phyloP scores from a whole-genome alignment of 2,888 invertebrate species.

The Synergus laeviventris region DNA sequence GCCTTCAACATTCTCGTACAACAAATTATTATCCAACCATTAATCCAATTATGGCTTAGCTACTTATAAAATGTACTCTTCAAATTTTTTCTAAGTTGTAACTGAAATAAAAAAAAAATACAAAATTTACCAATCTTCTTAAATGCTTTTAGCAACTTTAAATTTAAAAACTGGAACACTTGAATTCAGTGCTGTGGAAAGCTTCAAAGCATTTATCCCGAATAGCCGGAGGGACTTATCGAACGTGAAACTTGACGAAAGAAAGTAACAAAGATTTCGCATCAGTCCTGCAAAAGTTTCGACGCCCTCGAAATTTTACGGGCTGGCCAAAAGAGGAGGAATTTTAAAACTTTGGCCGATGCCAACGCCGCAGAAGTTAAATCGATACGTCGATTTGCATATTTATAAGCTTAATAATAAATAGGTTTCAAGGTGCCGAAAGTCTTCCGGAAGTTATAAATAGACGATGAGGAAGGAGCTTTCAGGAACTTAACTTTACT shows the following conservation, averaged over 20 bases:
- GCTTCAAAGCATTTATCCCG: conserved; percentile 30
- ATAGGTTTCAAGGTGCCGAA: conserved; percentile 46
- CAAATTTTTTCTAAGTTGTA: no score
- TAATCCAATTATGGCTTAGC: background rate
- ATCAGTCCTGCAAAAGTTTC: conserved; percentile 50
- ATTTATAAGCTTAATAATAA: conserved; percentile 63
- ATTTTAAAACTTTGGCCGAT: conserved; percentile 49
- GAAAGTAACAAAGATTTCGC: conserved; percentile 34
- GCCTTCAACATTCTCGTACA: background rate
- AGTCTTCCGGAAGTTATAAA: conserved; percentile 30
- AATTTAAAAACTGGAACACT: conserved; percentile 33
- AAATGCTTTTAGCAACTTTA: background rate
- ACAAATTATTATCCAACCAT: background rate
- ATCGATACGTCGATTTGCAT: conserved; percentile 60
- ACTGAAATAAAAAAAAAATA: no score
- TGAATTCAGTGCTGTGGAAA: conserved; percentile 17
- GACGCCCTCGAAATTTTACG: conserved; percentile 58
- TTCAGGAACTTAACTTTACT: conserved; percentile 9
- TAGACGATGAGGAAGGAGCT: conserved; percentile 24
- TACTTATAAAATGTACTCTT: no score
- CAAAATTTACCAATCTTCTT: background rate
- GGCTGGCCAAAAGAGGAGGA: conserved; percentile 51
- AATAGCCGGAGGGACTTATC: conserved; percentile 39
- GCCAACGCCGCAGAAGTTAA: conserved; percentile 33
- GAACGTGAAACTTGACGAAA: conserved; percentile 30